Evolutionary conservation across 2,888 invertebrate species (phyloP), one percentile per base, ranked within the genome.

Genomic region (Antitype chi): DNA sequence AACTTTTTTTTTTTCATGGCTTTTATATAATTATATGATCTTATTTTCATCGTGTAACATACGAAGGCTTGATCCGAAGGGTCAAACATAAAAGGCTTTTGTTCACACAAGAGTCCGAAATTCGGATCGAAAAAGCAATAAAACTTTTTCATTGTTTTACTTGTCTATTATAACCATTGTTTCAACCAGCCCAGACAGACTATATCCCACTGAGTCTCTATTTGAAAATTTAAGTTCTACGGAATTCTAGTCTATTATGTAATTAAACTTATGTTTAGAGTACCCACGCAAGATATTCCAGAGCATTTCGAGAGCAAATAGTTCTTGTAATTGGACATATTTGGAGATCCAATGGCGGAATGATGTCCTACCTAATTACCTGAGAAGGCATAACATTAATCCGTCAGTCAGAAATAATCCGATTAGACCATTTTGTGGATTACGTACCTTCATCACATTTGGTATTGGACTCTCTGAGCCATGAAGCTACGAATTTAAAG

Each of bases 291-390:
- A 55, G 28, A 1, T 57, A 78, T 55, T 38, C n/a, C n/a, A 15
- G 55, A 47, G 47, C 25, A 43, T 62, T 63, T 55, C 2, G 13
- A 67, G 3, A 23, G 32, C 13, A 49, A 60, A 66, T 49, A 1
- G 47, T 28, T 66, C n/a, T 13, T 7, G 17, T 62, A 55, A 78
- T 70, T 78, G 72, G 71, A 57, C 52, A 70, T 70, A 64, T 78
- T 71, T 28, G 25, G n/a, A 38, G n/a, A 49, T 55, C 32, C 53
- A 78, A 67, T 67, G 9, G 38, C 28, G 32, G 66, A 72, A 23
- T 28, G 1, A 55, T 49, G 25, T 77, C 49, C 66, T 20, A 38
- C 28, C 49, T 57, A 70, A 13, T 70, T 64, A 59, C 57, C 25
- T 32, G 57, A 43, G n/a, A 28, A 49, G 49, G 53, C 15, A 64